Evolutionary conservation across 2,113 vertebrate genomes (phyloP), one percentile per base, ranked within the genome.

Genomic region (Chlorodrepanis virens): DNA sequence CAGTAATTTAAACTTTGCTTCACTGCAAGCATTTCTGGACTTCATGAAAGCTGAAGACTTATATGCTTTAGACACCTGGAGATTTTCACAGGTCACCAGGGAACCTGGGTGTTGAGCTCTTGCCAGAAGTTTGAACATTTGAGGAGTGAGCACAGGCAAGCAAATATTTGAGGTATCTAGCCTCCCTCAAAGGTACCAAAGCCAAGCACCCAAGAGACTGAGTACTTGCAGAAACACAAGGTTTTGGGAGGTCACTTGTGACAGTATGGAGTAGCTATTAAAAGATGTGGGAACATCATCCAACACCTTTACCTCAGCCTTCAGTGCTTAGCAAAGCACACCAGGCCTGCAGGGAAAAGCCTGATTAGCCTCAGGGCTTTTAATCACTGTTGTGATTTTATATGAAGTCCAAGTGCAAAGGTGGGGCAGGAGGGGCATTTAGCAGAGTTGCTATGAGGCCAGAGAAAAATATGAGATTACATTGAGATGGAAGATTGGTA

Each of bases 131-230:
- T 35, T 77, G 83, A 93, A n/a, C 47, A 50, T 0, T 12, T 9
- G 50, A 94, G 61, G 71, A 87, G 24, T 31, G 71, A 88, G 79
- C 53, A 40, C 11, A 68, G 53, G 28, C 61, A 52, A 93, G 57
- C 57, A 94, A 90, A 65, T 69, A 90, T 88, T 90, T 79, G 85
- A 94, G 18, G 12, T 76, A 72, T 83, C 93, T 72, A 88, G 50
- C 33, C 13, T 80, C 28, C 33, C 60, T 21, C 6, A 0, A 39
- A 85, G 25, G 67, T 37, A 90, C 56, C 57, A 72, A 50, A 86
- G 65, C 31, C 25, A 27, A 90, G 75, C 40, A 71, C 49, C 11
- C 88, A 79, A 37, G 57, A 20, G 63, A 86, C 40, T 44, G 86
- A 82, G 37, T 16, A 13, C 77, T 27, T 53, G 56, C 19, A 78